Conservation (phyloP, 2,888 invertebrate genomes). For the Macaria liturata region DNA sequence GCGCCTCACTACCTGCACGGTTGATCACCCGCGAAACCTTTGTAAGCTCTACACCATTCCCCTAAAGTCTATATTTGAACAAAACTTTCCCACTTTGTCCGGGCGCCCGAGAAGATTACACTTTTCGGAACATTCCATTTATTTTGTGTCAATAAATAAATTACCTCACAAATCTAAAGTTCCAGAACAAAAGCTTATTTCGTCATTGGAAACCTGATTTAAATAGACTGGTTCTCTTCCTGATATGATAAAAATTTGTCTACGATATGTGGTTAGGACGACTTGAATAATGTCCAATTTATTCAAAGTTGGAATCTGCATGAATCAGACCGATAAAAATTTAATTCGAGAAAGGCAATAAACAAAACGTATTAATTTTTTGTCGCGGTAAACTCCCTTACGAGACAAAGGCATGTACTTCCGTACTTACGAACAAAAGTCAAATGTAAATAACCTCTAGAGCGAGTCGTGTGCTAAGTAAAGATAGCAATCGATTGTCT, state of each 20-base stretch:
- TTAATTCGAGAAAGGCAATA: slow-evolving; percentile 18
- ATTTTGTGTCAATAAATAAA: slow-evolving; percentile 37
- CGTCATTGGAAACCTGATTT: slow-evolving; percentile 27
- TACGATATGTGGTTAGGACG: slow-evolving; percentile 9
- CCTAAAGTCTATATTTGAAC: slow-evolving; percentile 27
- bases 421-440: slow-evolving; percentile 75
- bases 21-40: slow-evolving; percentile 28
- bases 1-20: slow-evolving; percentile 61
- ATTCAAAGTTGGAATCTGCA: slow-evolving; percentile 4
- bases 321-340: slow-evolving; percentile 15
- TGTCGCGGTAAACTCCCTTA: slow-evolving; percentile 47
- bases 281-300: slow-evolving; percentile 5
- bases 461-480: slow-evolving; percentile 56
- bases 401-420: slow-evolving; percentile 73
- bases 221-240: slow-evolving; percentile 32
- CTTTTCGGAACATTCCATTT: slow-evolving; percentile 59
- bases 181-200: slow-evolving; percentile 13
- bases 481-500: slow-evolving; percentile 50
- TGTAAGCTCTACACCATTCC: slow-evolving; percentile 18
- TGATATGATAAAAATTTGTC: slow-evolving; percentile 19
- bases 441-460: slow-evolving; percentile 81
- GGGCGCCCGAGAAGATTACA: slow-evolving; percentile 43
- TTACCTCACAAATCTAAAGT: slow-evolving; percentile 11
- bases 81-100: slow-evolving; percentile 14
- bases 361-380: slow-evolving; percentile 25